Evolutionary conservation across 2,797 vertebrate genomes (phyloP), one percentile per base, ranked within the genome.

Genomic region (Glossophaga mutica): DNA sequence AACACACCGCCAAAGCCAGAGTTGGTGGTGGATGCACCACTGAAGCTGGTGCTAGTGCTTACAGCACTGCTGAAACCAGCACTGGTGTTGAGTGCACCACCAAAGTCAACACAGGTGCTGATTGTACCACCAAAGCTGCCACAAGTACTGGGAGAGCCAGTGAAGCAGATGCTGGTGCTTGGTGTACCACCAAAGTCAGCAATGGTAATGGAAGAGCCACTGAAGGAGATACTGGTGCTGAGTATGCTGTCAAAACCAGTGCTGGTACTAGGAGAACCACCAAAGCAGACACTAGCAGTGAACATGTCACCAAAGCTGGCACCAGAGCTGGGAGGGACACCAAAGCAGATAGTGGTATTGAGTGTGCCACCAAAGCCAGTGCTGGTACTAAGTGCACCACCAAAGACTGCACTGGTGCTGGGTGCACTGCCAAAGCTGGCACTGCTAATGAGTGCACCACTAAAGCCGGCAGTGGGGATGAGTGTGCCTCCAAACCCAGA

Each of bases 321-420:
- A 37, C 83, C 87, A 44, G 91, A 77, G 48, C 46, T 95, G 34
- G 82, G 89, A 87, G 88, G 94, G 42, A 77, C 62, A 85, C 86
- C 89, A 77, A 92, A 85, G 52, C 86, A 96, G 29, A 95, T 77
- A 67, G 82, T 96, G 32, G 93, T 96, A 68, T 68, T 97, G 37
- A 97, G 48, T 50, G 92, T 96, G 32, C 94, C 95, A 76, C 96
- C 96, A 92, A 97, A 93, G 26, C 65, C 90, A 96, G 92, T 87
- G 87, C 71, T 96, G 81, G 92, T 96, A 85, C 81, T 97, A 34
- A 96, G 79, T 16, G 81, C 65, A 52, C 95, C 76, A 84, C 87
- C 93, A 83, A 95, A 96, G 50, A 97, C 84, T 29, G 78, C 90
- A 90, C 87, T 93, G 7, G 62, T 96, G 65, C 94, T 73, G 3